phyloP scores from a whole-genome alignment of 2,888 invertebrate species.

The Patella caerulea region DNA sequence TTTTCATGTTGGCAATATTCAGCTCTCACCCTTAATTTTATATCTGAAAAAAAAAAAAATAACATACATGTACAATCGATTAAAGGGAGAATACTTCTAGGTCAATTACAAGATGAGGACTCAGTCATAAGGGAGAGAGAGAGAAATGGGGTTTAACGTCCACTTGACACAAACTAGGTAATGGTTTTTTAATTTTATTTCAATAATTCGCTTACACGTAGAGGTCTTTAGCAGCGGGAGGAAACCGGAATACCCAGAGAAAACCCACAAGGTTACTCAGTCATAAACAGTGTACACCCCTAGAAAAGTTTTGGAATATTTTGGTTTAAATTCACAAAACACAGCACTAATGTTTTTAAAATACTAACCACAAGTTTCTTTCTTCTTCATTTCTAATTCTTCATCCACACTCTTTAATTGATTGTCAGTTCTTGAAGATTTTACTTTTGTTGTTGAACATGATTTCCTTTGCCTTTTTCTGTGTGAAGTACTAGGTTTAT shows the following conservation, averaged over 20 bases:
- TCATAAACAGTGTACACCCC: too few species aligned
- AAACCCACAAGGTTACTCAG: too few species aligned
- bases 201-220: too few species aligned
- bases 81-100: background rate
- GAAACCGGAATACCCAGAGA: too few species aligned
- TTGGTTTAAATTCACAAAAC: background rate
- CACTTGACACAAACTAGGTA: too few species aligned
- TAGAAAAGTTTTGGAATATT: background rate
- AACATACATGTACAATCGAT: background rate
- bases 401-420: slow-evolving; percentile 3
- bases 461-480: slow-evolving; percentile 5
- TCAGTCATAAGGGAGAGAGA: background rate
- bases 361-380: slow-evolving; percentile 49
- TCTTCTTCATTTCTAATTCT: slow-evolving; percentile 37
- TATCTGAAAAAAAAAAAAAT: slow-evolving; percentile 48
- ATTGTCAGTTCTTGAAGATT: background rate
- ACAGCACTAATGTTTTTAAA: background rate
- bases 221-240: too few species aligned
- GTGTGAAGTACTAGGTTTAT: too few species aligned
- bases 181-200: too few species aligned
- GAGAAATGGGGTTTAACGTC: background rate
- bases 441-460: background rate
- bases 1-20: slow-evolving; percentile 62
- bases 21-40: slow-evolving; percentile 63
- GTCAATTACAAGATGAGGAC: too few species aligned